Percentiles rank a stretch among this genome's conserved stretches.
Evolutionary conservation across 2,888 invertebrate species (phyloP).

Genomic region (Netelia melanura): DNA sequence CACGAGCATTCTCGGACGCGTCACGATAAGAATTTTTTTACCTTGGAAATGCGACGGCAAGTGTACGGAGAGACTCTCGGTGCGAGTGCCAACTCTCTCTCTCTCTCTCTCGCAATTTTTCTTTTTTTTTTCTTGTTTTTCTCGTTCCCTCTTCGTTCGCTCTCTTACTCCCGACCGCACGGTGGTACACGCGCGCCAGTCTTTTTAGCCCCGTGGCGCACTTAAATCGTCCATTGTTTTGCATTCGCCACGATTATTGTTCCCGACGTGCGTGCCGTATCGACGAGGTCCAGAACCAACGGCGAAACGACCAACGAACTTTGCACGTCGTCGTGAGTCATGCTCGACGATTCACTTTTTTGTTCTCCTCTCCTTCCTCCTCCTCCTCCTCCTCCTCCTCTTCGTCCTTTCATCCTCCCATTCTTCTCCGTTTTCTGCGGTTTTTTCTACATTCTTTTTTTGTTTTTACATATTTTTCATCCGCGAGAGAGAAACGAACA

Average conservation of each 20-base stretch:
- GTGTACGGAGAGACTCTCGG: slow-evolving; percentile 34
- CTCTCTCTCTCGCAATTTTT: slow-evolving; percentile 52
- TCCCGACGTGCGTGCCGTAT: slow-evolving; percentile 70
- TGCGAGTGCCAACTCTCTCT: slow-evolving; percentile 43
- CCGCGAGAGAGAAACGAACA: slow-evolving; percentile 13
- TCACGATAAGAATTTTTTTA: slow-evolving; percentile 57
- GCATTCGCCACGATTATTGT: slow-evolving; percentile 72
- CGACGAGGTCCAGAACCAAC: slow-evolving; percentile 51
- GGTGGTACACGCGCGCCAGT: slow-evolving; percentile 16
- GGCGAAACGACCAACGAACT: slow-evolving; percentile 18
- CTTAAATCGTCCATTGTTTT: slow-evolving; percentile 72
- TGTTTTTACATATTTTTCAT: neutral
- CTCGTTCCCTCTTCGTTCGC: neutral
- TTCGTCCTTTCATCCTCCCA: neutral
- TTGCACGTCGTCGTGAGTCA: slow-evolving; percentile 65
- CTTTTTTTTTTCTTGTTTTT: neutral
- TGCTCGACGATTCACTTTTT: slow-evolving; percentile 56
- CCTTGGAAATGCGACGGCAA: slow-evolving; percentile 35
- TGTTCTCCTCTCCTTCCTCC: neutral
- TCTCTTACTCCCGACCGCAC: slow-evolving; percentile 16
- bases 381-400: neutral
- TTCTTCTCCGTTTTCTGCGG: slow-evolving; percentile 7
- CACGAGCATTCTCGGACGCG: slow-evolving; percentile 46
- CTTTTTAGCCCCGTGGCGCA: slow-evolving; percentile 66
- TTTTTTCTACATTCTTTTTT: slow-evolving; percentile 18